A percentile compares a stretch with the other conserved stretches of the same genome.
phyloP scores from a whole-genome alignment of 2,888 invertebrate genomes.

The Drosophila nr. perissopoda region DNA sequence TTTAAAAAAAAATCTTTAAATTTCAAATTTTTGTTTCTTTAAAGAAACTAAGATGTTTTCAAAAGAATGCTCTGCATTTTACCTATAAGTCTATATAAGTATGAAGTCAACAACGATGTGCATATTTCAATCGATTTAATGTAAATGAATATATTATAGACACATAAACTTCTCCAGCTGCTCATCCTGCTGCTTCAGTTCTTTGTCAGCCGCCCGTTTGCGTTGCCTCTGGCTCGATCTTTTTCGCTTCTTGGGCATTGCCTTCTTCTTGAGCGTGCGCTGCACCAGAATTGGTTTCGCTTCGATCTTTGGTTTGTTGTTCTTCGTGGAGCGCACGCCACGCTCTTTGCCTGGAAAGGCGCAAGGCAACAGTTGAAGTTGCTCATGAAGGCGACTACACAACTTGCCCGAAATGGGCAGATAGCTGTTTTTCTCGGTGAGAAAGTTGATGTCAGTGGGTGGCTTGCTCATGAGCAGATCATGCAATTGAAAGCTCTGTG shows the following conservation, averaged over 20 bases:
- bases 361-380: slow-evolving; percentile 71
- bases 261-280: slow-evolving; percentile 3
- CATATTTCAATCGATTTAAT: too few species aligned
- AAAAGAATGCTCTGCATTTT: background rate
- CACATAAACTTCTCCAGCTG: slow-evolving; percentile 52
- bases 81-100: background rate
- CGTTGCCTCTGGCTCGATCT: slow-evolving; percentile 1
- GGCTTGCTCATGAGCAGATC: slow-evolving; percentile 48
- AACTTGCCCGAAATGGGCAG: slow-evolving; percentile 71
- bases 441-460: slow-evolving; percentile 71
- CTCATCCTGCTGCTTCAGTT: slow-evolving; percentile 4
- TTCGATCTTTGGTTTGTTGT: background rate
- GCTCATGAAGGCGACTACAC: slow-evolving; percentile 71
- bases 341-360: slow-evolving; percentile 58
- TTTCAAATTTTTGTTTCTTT: background rate
- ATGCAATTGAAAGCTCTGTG: slow-evolving; percentile 65
- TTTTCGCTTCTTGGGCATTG: background rate
- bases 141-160: slow-evolving; percentile 28
- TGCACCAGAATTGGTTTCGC: background rate
- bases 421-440: slow-evolving; percentile 55
- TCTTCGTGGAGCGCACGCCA: background rate
- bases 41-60: background rate
- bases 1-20: background rate
- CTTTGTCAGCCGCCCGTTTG: slow-evolving; percentile 12
- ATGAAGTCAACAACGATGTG: background rate